Conservation (phyloP, 2,113 vertebrate species). For the Microtus montanus region DNA sequence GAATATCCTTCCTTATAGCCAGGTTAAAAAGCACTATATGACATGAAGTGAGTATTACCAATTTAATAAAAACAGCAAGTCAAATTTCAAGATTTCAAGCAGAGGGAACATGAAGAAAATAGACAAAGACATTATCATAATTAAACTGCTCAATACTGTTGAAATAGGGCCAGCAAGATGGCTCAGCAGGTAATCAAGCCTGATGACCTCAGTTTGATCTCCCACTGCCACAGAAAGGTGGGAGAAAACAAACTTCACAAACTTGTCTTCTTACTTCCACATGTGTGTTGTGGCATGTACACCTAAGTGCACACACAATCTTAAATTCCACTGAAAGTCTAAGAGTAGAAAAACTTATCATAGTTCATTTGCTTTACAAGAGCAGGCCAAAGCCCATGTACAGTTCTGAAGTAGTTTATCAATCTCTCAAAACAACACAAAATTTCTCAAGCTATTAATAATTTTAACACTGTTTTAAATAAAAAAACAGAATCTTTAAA, state of each 20-base stretch:
- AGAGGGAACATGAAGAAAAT: conserved; percentile 36
- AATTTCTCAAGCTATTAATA: conserved; percentile 20
- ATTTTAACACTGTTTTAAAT: conserved; percentile 34
- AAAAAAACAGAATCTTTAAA: conserved; percentile 50
- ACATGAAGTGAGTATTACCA: not conserved
- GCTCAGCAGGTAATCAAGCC: not conserved
- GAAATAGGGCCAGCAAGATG: not conserved
- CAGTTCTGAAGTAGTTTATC: not conserved
- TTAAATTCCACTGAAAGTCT: not conserved
- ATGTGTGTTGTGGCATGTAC: not conserved
- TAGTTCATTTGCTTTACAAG: conserved; percentile 21
- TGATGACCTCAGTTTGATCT: not conserved
- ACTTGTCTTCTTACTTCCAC: not conserved
- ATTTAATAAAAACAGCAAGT: conserved; percentile 50
- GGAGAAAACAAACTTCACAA: not conserved
- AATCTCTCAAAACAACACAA: not conserved
- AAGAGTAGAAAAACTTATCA: not conserved
- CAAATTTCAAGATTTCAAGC: conserved; percentile 26
- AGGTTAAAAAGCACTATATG: not conserved
- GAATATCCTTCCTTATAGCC: not conserved
- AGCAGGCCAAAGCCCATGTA: not conserved
- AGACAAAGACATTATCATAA: conserved; percentile 14
- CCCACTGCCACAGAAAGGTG: not conserved
- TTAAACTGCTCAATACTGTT: conserved; percentile 40
- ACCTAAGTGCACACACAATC: not conserved